A percentile compares a stretch with the other conserved stretches of the same genome.
Evolutionary conservation across 2,888 invertebrate genomes (phyloP).

Genomic region (Thumatha senex): DNA sequence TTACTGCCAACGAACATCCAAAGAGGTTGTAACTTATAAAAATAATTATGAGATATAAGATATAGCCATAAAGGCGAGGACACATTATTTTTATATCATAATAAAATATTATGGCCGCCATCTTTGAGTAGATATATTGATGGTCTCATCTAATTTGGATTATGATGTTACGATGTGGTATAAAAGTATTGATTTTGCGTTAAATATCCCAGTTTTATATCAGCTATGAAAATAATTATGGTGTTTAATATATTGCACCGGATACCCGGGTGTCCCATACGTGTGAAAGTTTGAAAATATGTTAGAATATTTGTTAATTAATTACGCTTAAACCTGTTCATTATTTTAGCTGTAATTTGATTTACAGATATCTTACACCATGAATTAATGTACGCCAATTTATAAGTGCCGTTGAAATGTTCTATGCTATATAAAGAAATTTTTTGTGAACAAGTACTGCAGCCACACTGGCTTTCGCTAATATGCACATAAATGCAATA

Average conservation of each 20-base stretch:
- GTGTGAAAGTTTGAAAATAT: too few relatives aligned
- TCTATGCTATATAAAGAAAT: too few relatives aligned
- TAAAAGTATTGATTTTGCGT: slow-evolving; percentile 29
- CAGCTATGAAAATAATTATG: slow-evolving; percentile 1
- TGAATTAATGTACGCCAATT: too few relatives aligned
- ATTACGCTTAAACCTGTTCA: too few relatives aligned
- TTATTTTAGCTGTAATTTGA: too few relatives aligned
- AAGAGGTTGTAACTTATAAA: slow-evolving; percentile 47
- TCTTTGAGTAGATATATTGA: slow-evolving; percentile 44
- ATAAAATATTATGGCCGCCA: slow-evolving; percentile 46
- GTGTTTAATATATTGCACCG: neutral
- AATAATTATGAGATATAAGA: slow-evolving; percentile 64
- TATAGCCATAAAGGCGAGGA: slow-evolving; percentile 53
- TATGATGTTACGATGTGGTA: slow-evolving; percentile 25
- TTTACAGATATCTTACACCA: too few relatives aligned
- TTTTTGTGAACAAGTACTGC: too few relatives aligned
- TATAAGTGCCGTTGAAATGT: too few relatives aligned
- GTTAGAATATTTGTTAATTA: too few relatives aligned
- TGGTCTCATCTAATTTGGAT: slow-evolving; percentile 47
- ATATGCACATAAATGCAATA: too few relatives aligned
- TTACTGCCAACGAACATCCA: slow-evolving; percentile 23
- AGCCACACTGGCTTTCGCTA: too few relatives aligned
- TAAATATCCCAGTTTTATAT: neutral
- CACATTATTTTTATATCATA: slow-evolving; percentile 60
- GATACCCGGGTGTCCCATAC: neutral